These are phyloP conservation scores for Tragelaphus scriptus DNA, from an alignment of 2,113 vertebrate species.

Conservation along the genomic window DNA sequence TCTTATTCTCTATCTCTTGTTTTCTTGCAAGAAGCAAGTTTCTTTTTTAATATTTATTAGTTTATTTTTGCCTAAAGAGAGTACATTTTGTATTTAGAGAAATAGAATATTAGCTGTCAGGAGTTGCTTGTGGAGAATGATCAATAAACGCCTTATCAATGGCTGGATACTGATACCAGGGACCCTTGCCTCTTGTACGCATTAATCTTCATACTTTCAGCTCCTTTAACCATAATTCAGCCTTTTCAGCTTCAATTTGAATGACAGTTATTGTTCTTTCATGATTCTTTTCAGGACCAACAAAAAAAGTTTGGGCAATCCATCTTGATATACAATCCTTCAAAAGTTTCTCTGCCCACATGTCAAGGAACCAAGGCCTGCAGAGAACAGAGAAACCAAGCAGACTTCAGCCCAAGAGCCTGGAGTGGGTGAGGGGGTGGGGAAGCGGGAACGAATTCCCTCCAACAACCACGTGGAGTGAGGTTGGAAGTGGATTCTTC, in stretches of 20 bases:
- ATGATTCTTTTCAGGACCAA: conserved; percentile 90
- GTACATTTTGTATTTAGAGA: conserved; percentile 28
- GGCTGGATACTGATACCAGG: conserved; percentile 86
- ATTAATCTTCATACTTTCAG: conserved; percentile 86
- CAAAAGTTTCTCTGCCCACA: not conserved
- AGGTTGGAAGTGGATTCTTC: not conserved
- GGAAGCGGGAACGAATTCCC: not conserved
- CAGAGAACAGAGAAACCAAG: not conserved
- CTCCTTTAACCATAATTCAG: conserved; percentile 82
- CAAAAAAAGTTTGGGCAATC: conserved; percentile 82
- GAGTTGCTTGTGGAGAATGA: conserved; percentile 83
- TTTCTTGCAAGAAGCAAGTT: not conserved
- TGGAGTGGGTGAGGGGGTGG: too few relatives aligned
- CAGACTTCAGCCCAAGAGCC: not conserved
- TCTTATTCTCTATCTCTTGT: not conserved
- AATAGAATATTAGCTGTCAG: conserved; percentile 84
- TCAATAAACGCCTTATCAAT: conserved; percentile 84
- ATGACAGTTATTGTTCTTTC: conserved; percentile 90
- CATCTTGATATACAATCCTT: conserved; percentile 96
- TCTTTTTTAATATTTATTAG: conserved; percentile 66
- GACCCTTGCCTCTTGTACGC: conserved; percentile 90
- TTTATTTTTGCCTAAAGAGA: conserved; percentile 39
- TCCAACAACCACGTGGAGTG: not conserved
- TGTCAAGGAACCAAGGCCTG: not conserved
- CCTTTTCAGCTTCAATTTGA: conserved; percentile 85